phyloP scores from a whole-genome alignment of 2,113 vertebrate species.

The Eurypyga helias region DNA sequence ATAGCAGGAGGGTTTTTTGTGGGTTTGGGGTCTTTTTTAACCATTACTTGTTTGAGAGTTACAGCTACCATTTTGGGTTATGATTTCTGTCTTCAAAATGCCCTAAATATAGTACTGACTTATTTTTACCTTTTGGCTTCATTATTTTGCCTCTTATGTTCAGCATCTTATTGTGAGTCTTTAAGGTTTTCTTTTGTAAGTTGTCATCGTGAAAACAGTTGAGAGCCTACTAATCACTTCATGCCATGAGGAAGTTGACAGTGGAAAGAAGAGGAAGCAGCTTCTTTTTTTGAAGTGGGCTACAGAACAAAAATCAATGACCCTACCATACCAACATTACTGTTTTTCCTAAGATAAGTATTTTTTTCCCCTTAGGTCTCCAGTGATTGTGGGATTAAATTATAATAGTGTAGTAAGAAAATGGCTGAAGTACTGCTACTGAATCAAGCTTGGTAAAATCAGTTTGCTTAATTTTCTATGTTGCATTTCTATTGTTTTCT shows the following conservation, averaged over 20 bases:
- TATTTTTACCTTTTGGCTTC: neutral
- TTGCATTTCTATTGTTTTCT: neutral
- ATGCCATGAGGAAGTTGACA: neutral
- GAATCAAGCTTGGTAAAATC: neutral
- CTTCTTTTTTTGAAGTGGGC: neutral
- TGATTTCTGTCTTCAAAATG: neutral
- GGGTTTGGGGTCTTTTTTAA: neutral
- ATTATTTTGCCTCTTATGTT: neutral
- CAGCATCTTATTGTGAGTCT: neutral
- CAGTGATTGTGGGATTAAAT: neutral
- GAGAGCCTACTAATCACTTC: neutral
- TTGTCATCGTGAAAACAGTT: neutral
- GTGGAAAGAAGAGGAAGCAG: neutral
- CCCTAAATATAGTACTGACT: neutral
- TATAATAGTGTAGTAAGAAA: neutral
- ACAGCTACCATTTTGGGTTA: neutral
- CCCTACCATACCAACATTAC: neutral
- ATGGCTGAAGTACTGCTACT: neutral
- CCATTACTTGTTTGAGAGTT: neutral
- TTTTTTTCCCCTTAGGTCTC: neutral
- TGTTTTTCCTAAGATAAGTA: neutral
- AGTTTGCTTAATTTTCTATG: neutral
- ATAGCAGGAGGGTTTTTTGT: neutral
- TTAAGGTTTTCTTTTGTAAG: neutral
- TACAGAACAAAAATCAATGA: neutral